Conservation (phyloP, 2,888 invertebrate species). For the Lasioglossum oenotherae region DNA sequence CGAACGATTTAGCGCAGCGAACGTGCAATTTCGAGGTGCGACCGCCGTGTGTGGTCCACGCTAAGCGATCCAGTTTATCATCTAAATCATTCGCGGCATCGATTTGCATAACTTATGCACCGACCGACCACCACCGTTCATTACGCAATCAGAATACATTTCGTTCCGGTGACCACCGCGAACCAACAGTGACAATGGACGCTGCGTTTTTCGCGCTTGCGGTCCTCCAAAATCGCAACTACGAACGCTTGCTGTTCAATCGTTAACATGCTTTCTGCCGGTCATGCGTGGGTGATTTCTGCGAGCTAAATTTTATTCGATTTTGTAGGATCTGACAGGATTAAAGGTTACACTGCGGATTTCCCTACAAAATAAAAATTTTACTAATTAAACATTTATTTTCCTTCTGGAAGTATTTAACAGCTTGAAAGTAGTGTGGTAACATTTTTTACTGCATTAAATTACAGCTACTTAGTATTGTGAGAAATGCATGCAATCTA, state of each 20-base stretch:
- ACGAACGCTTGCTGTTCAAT: not conserved
- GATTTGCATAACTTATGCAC: slow-evolving; percentile 63
- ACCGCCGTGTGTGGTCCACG: slow-evolving; percentile 55
- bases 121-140: slow-evolving; percentile 47
- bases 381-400: no score
- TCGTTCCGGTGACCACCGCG: slow-evolving; percentile 34
- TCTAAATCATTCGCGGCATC: slow-evolving; percentile 62
- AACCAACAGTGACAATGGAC: slow-evolving; percentile 19
- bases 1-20: slow-evolving; percentile 59
- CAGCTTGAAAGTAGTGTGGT: no score
- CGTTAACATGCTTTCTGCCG: not conserved
- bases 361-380: not conserved
- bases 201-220: not conserved
- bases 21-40: slow-evolving; percentile 63
- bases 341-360: no score
- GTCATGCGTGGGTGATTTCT: not conserved
- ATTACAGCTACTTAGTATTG: no score
- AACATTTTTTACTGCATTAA: no score
- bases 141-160: slow-evolving; percentile 56
- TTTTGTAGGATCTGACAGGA: no score
- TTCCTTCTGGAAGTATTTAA: no score
- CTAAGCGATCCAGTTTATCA: slow-evolving; percentile 61
- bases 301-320: not conserved
- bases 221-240: not conserved
- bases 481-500: no score